Evolutionary conservation across 2,113 vertebrate species (phyloP), one percentile per base, ranked within the genome.

Genomic region (Nesoenas mayeri): DNA sequence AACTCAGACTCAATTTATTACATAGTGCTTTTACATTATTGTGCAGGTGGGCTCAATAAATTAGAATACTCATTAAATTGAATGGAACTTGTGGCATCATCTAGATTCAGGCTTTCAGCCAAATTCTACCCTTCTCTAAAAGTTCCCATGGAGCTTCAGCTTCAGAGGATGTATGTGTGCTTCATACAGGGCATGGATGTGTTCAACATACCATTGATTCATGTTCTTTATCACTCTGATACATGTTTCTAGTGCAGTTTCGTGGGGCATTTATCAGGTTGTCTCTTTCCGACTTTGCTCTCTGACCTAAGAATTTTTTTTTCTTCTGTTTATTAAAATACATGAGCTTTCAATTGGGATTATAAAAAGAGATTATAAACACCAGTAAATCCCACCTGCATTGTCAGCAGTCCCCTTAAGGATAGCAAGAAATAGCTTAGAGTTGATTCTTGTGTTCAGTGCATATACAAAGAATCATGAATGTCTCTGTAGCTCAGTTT

Each of bases 1-100:
- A 75, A 56, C 31, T 82, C 58, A 38, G 47, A 25, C 10, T 85
- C 54, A 70, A 93, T 91, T 93, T 91, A 79, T 77, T 88, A 82
- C 42, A 60, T 8, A 50, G 40, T 40, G 79, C 62, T 93, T 93
- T 91, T 62, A 79, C n/a, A 88, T 94, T 64, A 91, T 77, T 93
- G 54, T 77, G 40, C 72, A 86, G 74, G 89, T 95, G 74, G 31
- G 54, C 38, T 77, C 78, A 42, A 58, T 94, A 94, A 96, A 91
- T 95, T 93, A 91, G 61, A 87, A 88, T 60, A 29, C 21, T 89
- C 18, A 36, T 89, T 88, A 94, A 85, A 66, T 18, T 88, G 74
- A 88, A 94, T 85, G 62, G 73, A 89, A 85, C 31, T 79, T 54
- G 47, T 81, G 79, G 81, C 85, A 95, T 29, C 51, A 79, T 47